Base-by-base conservation (phyloP, 2,113 vertebrate genomes). In the Elgaria multicarinata region DNA sequence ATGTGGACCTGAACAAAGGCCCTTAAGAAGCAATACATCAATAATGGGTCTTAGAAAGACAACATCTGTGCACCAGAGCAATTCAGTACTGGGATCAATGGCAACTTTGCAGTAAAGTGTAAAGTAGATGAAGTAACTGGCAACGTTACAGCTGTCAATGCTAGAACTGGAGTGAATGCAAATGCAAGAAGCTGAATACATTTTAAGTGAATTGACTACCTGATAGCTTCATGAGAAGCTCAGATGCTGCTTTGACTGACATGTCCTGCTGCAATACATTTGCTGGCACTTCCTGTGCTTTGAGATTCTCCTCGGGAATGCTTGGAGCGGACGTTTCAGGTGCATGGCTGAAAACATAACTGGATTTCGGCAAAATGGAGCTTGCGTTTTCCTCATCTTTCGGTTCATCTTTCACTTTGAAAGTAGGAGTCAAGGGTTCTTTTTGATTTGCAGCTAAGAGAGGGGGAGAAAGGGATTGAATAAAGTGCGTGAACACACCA, bases 151-250 rank as follows among this genome's bases (percentile, higher is more conserved):
- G 18, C 53, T n/a, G 76, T 90, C 7, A 3, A 31, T 79, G 44
- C 2, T 31, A 83, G 71, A 28, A 79, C 0, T 77, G 1, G 31
- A 4, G 0, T 31, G 9, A 78, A 83, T 44, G 26, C 9, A 72
- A 82, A 6, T 7, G 55, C 24, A 42, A 78, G 26, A 82, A 82
- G 18, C 14, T 87, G 64, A 92, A 1, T 62, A 89, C 46, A 78
- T 85, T 91, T 72, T 74, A 93, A 93, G 92, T 64, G 50, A 95
- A 94, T 50, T 66, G 46, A 84, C 87, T 98, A 99, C 99, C 99
- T 98, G 99, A 99, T 66, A 99, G 98, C 90, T 99, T 99, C 95
- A 99, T 99, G 87, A 99, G 98, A 94, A 99, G 98, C 93, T 99
- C 99, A 9, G 99, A 99, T 2, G 99, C 99, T 87, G 98, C 98